Evolutionary conservation across 2,888 invertebrate species (phyloP).

Genomic region (Napeogenes inachia): DNA sequence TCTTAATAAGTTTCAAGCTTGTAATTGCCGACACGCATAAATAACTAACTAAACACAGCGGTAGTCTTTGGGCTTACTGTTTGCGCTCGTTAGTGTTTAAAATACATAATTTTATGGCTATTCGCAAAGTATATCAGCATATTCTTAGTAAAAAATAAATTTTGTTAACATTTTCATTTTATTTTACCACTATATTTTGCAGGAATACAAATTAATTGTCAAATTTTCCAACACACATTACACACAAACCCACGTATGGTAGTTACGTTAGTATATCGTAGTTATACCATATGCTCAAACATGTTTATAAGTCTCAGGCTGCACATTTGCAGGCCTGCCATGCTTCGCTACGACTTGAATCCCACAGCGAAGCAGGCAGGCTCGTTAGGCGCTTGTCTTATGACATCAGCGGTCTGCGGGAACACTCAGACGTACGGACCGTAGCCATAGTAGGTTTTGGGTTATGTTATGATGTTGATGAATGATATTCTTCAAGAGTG

Average conservation of each 20-base stretch:
- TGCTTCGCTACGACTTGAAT: constrained; percentile 32
- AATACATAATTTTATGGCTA: constrained; percentile 4
- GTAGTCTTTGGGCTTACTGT: constrained; percentile 16
- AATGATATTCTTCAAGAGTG: too few species aligned
- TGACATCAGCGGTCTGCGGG: constrained; percentile 56
- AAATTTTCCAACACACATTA: too few species aligned
- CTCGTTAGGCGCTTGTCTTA: constrained; percentile 61
- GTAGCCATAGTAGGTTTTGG: background rate
- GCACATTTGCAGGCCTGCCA: background rate
- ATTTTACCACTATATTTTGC: too few species aligned
- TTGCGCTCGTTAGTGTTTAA: constrained; percentile 14
- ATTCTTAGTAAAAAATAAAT: too few species aligned
- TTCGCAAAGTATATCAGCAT: too few species aligned
- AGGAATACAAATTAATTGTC: too few species aligned
- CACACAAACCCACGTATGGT: background rate
- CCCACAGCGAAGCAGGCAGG: constrained; percentile 31
- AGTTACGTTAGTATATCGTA: background rate
- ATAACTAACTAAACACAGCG: constrained; percentile 46
- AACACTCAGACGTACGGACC: constrained; percentile 27
- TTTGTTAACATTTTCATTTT: too few species aligned
- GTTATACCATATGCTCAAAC: background rate
- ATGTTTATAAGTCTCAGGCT: background rate
- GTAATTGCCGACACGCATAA: constrained; percentile 53
- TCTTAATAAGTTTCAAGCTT: constrained; percentile 49
- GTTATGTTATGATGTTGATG: background rate